Evolutionary conservation across 2,888 invertebrate genomes (phyloP), one percentile per base, ranked within the genome.

Genomic region (Pogonocherus hispidulus): DNA sequence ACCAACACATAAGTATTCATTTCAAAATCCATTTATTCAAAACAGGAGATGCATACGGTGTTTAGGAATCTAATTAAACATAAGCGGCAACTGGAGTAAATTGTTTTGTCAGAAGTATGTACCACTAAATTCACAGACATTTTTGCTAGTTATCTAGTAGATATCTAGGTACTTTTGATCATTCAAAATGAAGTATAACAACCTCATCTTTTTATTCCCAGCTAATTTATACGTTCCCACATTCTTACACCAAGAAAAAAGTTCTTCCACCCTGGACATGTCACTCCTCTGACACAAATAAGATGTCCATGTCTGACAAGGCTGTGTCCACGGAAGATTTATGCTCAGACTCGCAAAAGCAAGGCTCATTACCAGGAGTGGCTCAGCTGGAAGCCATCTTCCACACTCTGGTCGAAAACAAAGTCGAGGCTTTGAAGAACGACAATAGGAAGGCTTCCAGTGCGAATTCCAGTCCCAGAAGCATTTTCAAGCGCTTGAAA

Each of bases 341-440:
- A 9, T 81, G 81, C 64, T 66, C 73, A 6, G 81, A 78, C 37
- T 67, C 75, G 52, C 60, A 69, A 56, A 78, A 73, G 67, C 65
- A 69, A 23, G 73, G 56, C 66, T 86, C 88, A 80, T 69, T 80
- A 65, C 71, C 86, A 78, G 88, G 88, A 80, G 90, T 91, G 82
- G 89, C 90, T 72, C 89, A 91, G 77, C 87, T 85, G 81, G 92
- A 93, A 84, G 91, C 92, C 56, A 91, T 92, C 74, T 87, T 93
- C 77, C 90, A 92, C 63, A 91, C 91, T 75, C 87, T 92, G 72
- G 91, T 93, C 74, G 91, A 92, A 85, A 90, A 90, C 79, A 93
- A 93, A 87, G 89, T 91, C 83, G 87, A 91, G 86, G 87, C 91
- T 81, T 85, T 89, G 86, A 87, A 88, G 82, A 85, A 74, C 83